A percentile compares a stretch with the other conserved stretches of the same genome.
Conservation (phyloP, 2,113 vertebrate genomes). For the Peromyscus californicus region DNA sequence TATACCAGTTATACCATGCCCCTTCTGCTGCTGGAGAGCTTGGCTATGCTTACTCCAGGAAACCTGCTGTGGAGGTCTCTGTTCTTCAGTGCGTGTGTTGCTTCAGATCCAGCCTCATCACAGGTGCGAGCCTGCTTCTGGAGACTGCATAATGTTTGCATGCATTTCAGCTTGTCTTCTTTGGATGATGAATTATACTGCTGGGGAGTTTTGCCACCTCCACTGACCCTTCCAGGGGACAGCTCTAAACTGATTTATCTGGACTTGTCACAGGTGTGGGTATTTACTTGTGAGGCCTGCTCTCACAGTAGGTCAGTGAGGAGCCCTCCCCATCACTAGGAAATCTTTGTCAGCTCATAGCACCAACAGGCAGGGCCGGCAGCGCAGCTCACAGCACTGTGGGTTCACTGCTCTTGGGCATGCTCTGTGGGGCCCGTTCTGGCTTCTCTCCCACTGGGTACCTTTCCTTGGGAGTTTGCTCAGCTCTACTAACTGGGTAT, state of each 20-base stretch:
- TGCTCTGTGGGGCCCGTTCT: background rate
- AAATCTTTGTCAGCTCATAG: background rate
- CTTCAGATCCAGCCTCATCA: background rate
- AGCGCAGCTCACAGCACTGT: background rate
- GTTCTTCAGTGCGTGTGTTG: background rate
- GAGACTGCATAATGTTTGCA: background rate
- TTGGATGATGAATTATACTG: background rate
- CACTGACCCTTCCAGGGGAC: background rate
- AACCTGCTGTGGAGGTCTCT: background rate
- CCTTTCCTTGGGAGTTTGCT: background rate
- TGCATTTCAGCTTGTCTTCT: background rate
- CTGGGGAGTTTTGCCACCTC: background rate
- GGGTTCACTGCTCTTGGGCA: background rate
- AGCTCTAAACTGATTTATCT: slow-evolving; percentile 49
- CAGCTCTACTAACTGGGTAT: background rate
- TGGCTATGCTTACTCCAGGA: background rate
- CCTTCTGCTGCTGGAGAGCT: background rate
- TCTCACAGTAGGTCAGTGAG: slow-evolving; percentile 41
- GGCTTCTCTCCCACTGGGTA: background rate
- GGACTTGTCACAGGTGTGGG: slow-evolving; percentile 3
- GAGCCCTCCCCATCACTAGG: slow-evolving; percentile 12
- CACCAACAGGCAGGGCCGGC: background rate
- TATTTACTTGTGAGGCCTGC: slow-evolving; percentile 24
- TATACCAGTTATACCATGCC: background rate
- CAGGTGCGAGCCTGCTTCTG: background rate